Base-by-base conservation (phyloP, 2,888 invertebrate species). In the Nomada ruficornis region DNA sequence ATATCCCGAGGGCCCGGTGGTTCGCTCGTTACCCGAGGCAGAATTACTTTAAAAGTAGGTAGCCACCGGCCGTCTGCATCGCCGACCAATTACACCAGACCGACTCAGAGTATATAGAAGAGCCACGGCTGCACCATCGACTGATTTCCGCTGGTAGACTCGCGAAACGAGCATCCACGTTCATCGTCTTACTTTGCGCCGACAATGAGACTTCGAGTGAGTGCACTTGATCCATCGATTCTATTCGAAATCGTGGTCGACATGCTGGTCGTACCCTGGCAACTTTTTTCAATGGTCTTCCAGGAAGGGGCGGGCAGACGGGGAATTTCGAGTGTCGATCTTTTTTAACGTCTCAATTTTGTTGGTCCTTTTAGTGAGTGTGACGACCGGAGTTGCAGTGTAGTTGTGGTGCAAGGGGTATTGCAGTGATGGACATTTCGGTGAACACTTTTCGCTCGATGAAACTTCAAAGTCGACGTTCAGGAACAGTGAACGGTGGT, bases 21-120 rank as follows among this genome's bases (percentile, higher is more conserved):
- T 82, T 85, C 68, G 83, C 88, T 91, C 87, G 88, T 91, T 89
- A 91, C 90, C 89, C 67, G 80, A 86, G 90, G 90, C 78, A 80
- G 91, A 91, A 91, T 90, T 90, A 91, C 90, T 92, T 90, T 91
- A 91, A 91, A 93, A 91, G 91, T 91, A 90, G 87, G 86, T 86
- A 89, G 87, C 86, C 87, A 87, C 86, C 90, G 85, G 59, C 81
- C 75, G 87, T 77, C 73, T 86, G 74, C 80, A 54, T 29, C 60
- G 75, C 84, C 82, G 87, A 87, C 92, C 92, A 91, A 92, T 92
- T 93, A 91, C 89, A 85, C 77, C 80, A 82, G 85, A 63, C 87
- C 89, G 89, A 85, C 89, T 88, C 84, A 55, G 67, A 79, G 62
- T 80, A 80, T 80, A 80, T 80, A 80, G 80, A 80, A 80, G 86